phyloP scores from a whole-genome alignment of 2,797 vertebrate genomes.

The Helostoma temminkii region DNA sequence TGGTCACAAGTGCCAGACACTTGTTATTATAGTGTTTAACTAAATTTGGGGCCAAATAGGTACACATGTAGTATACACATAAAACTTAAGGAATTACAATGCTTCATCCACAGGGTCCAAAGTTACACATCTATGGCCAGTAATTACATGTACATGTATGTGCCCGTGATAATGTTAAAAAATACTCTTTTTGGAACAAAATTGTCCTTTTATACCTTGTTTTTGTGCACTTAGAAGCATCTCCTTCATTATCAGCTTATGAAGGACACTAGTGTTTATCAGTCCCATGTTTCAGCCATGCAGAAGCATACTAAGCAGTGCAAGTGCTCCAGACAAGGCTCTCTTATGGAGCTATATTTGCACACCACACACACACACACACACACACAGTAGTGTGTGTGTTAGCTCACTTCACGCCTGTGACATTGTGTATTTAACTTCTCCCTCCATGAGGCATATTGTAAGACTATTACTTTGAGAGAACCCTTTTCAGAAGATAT shows the following conservation, averaged over 20 bases:
- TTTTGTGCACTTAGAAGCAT: constrained; percentile 21
- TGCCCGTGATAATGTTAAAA: too few species aligned
- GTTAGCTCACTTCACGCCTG: constrained; percentile 1
- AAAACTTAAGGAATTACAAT: neutral
- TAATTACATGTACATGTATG: too few species aligned
- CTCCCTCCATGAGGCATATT: constrained; percentile 8
- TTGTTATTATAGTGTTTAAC: neutral
- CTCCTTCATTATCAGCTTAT: constrained; percentile 23
- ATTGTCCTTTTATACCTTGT: neutral
- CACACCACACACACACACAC: constrained; percentile 7
- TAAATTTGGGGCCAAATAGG: neutral
- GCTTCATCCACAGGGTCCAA: neutral
- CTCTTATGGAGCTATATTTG: constrained; percentile 4
- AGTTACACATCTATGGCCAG: neutral
- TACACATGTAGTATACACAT: neutral
- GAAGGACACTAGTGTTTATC: constrained; percentile 45
- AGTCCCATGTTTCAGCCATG: constrained; percentile 39
- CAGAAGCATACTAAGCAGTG: constrained; percentile 50
- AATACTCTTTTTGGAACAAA: too few species aligned
- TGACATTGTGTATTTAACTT: constrained; percentile 33
- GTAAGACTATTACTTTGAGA: constrained; percentile 16
- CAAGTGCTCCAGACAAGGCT: constrained; percentile 36
- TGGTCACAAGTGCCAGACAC: neutral
- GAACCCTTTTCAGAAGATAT: constrained; percentile 30
- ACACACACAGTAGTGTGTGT: neutral